These are phyloP conservation scores for Austrolebias charrua DNA, from an alignment of 2,797 vertebrate species.

Conservation along the genomic window DNA sequence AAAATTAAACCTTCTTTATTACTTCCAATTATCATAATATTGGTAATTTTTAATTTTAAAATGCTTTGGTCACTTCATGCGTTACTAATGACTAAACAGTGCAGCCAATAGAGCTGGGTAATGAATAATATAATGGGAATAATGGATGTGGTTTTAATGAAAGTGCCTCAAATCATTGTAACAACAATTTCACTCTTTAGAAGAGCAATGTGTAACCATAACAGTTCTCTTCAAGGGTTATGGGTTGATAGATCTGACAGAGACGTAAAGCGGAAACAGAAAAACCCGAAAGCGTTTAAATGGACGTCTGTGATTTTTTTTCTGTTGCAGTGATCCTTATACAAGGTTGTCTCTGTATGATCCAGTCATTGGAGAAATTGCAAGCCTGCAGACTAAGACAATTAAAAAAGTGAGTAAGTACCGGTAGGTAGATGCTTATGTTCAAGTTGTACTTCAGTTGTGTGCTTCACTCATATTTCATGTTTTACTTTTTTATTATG, in stretches of 20 bases:
- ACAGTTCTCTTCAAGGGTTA: not conserved
- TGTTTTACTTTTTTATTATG: not conserved
- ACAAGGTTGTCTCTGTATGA: constrained; percentile 92
- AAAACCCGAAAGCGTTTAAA: too few species aligned
- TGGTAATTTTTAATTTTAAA: not conserved
- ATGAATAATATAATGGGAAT: constrained; percentile 20
- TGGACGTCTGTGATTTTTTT: not conserved
- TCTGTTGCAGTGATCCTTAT: constrained; percentile 88
- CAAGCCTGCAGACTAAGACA: constrained; percentile 93
- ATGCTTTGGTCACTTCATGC: constrained; percentile 9
- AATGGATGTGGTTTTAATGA: constrained; percentile 39
- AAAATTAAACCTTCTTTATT: not conserved
- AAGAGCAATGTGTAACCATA: not conserved
- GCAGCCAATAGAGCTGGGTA: constrained; percentile 7
- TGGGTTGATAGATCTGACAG: not conserved
- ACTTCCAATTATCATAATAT: not conserved
- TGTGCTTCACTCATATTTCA: constrained; percentile 2
- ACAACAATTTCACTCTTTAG: constrained; percentile 17
- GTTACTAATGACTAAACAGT: constrained; percentile 18
- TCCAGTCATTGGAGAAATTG: constrained; percentile 84
- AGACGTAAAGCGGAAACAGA: too few species aligned
- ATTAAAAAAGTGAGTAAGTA: constrained; percentile 86
- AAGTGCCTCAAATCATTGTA: constrained; percentile 19
- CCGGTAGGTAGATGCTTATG: not conserved
- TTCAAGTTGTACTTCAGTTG: not conserved